Evolutionary conservation across 2,113 vertebrate genomes (phyloP).

Genomic region (Charina bottae): DNA sequence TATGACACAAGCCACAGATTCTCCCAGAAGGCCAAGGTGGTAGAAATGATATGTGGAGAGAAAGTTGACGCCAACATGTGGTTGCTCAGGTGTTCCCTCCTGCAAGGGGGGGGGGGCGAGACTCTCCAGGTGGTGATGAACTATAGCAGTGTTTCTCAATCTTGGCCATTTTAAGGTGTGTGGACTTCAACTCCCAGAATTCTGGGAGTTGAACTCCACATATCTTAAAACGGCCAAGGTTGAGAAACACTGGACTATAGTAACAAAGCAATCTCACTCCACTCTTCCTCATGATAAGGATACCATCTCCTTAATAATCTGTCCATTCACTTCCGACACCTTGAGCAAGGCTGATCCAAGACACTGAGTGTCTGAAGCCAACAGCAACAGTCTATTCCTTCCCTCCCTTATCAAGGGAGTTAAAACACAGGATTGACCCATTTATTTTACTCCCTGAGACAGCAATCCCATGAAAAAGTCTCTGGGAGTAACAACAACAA

Average conservation of each 20-base stretch:
- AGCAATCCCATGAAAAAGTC: neutral
- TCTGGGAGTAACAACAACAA: neutral
- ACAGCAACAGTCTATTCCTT: too few relatives aligned
- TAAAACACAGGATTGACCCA: neutral
- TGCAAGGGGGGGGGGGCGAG: neutral
- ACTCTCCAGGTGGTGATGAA: neutral
- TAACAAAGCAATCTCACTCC: neutral
- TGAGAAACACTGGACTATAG: neutral
- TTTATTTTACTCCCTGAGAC: neutral
- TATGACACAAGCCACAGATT: slow-evolving; percentile 3
- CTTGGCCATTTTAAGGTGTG: too few relatives aligned
- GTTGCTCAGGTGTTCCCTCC: neutral
- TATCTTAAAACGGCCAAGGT: too few relatives aligned
- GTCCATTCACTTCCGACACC: neutral
- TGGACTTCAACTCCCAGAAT: too few relatives aligned
- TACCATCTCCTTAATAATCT: neutral
- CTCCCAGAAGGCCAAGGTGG: neutral
- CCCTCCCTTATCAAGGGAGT: neutral
- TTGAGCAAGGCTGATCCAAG: neutral
- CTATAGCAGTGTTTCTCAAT: neutral
- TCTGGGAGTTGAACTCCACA: too few relatives aligned
- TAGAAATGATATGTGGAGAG: neutral
- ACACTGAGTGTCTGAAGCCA: neutral
- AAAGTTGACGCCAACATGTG: neutral
- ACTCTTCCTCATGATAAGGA: neutral